phyloP scores from a whole-genome alignment of 2,888 invertebrate species.

The Caenorhabditis panamensis region DNA sequence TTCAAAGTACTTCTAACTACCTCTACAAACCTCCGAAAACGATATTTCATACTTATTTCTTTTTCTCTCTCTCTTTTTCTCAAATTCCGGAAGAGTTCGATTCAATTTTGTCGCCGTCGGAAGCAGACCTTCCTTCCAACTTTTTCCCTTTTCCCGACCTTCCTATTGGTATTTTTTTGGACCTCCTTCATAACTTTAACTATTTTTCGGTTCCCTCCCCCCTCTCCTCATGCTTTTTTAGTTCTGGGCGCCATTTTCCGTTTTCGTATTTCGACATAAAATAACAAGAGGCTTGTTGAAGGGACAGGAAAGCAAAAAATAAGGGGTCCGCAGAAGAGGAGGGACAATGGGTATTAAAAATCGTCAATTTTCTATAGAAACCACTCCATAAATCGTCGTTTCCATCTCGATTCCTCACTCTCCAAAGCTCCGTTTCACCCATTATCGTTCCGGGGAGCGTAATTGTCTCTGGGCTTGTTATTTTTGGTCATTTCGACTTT shows the following conservation, averaged over 20 bases:
- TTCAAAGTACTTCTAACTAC: not conserved
- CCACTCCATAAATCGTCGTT: conserved; percentile 53
- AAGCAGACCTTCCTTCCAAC: conserved; percentile 3
- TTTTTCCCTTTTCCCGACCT: not conserved
- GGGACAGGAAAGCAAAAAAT: not conserved
- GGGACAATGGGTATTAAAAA: conserved; percentile 41
- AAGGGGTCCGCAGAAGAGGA: not conserved
- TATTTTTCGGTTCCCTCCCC: conserved; percentile 3
- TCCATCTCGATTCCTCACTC: conserved; percentile 20
- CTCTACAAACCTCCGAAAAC: conserved; percentile 25
- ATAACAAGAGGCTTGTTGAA: conserved; percentile 9
- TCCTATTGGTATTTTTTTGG: not conserved
- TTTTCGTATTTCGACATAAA: conserved; percentile 2
- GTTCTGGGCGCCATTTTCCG: not conserved
- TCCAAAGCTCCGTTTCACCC: conserved; percentile 17
- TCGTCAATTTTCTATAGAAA: conserved; percentile 58
- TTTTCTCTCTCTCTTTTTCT: not conserved
- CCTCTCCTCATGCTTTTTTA: no score
- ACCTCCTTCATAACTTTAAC: conserved; percentile 12
- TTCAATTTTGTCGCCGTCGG: conserved; percentile 38
- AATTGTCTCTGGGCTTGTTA: conserved; percentile 19
- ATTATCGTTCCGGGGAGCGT: conserved; percentile 38
- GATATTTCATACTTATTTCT: conserved; percentile 44
- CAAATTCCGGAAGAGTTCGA: conserved; percentile 42
- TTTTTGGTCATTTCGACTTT: not conserved